Evolutionary conservation across 2,113 vertebrate species (phyloP), one percentile per base, ranked within the genome.

Genomic region (Cnemophilus loriae): DNA sequence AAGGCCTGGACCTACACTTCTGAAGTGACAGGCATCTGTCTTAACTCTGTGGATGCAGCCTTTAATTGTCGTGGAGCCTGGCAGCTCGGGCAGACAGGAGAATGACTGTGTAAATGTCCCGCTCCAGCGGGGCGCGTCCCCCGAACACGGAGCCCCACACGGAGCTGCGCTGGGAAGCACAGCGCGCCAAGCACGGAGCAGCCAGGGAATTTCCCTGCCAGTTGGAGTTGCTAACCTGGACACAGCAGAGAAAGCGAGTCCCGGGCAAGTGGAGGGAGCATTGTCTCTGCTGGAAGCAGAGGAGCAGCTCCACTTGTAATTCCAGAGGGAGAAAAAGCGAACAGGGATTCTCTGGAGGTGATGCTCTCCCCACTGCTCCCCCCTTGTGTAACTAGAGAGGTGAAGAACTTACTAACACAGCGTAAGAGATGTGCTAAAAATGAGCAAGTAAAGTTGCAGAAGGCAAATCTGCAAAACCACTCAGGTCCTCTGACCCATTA

Each of bases 371-470:
- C 18, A 13, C 37, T 30, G 39, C 27, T 81, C 32, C 20, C 18
- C 5, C 27, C 10, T 32, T 24, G 19, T 8, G n/a, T 3, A 57
- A 22, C 5, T 4, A 26, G 19, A 44, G 23, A 11, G 14, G 30
- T 42, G 30, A 79, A 32, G 47, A 75, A 32, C 7, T 57, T 22
- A 16, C 3, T 27, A 50, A 60, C 7, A 42, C 21, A 49, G 35
- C 0, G 0, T 8, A 27, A 35, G 26, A 77, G 10, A 23, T 0
- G 8, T 15, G 46, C 32, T 49, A 42, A 32, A 80, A 53, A 33
- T 0, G 1, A 12, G 30, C 57, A 41, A 1, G 7, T 14, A 1
- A 68, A 55, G 30, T 24, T 65, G 42, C 14, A 47, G 35, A 77
- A 87, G 5, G 20, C 7, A 76, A 57, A 82, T 23, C 18, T 61